Conservation (phyloP, 1,140 invertebrate genomes). For the Pseudomyrmex dendroicus region DNA sequence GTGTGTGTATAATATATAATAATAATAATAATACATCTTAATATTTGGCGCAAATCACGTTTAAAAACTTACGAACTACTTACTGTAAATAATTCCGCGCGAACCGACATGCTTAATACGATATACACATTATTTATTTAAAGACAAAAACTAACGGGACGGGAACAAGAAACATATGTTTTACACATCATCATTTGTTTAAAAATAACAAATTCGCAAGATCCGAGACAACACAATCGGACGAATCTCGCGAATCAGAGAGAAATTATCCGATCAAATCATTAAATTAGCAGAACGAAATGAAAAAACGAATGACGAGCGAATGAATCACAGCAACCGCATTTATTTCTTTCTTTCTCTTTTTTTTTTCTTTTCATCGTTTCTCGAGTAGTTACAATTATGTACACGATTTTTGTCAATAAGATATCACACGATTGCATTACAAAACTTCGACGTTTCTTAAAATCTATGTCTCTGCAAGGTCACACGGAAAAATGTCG, state of each 20-base stretch:
- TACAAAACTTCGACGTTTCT: conserved; percentile 60
- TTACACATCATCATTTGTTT: too few species aligned
- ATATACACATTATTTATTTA: conserved; percentile 25
- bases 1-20: conserved; percentile 58
- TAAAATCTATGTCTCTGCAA: too few species aligned
- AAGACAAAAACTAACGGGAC: conserved; percentile 42
- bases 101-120: conserved; percentile 44
- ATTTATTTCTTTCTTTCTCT: conserved; percentile 14
- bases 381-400: conserved; percentile 64
- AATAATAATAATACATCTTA: conserved; percentile 63
- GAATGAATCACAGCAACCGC: conserved; percentile 57
- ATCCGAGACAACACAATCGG: conserved; percentile 23
- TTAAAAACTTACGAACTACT: conserved; percentile 71
- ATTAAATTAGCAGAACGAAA: too few species aligned
- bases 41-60: conserved; percentile 81
- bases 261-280: conserved; percentile 38
- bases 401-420: conserved; percentile 62
- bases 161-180: conserved; percentile 48
- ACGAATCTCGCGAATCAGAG: background rate
- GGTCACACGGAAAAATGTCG: too few species aligned
- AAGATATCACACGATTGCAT: conserved; percentile 47
- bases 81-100: conserved; percentile 65
- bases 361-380: conserved; percentile 3
- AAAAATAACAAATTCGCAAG: conserved; percentile 12
- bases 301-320: conserved; percentile 42